phyloP scores from a whole-genome alignment of 2,888 invertebrate species.

The Leptopilina syphax region DNA sequence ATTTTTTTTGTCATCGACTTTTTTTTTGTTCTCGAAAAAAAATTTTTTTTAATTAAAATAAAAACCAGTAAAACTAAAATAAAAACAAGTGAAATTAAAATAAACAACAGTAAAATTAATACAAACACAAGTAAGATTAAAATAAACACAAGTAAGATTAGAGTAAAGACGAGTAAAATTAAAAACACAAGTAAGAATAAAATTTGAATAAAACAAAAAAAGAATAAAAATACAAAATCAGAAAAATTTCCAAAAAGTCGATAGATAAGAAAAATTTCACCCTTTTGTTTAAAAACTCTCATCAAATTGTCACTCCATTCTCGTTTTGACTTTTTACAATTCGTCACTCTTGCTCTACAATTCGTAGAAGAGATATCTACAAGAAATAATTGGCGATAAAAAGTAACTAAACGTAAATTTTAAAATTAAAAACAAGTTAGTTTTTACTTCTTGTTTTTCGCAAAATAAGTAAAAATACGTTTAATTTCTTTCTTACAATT shows the following conservation, averaged over 20 bases:
- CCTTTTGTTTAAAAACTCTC: neutral
- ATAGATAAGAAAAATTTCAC: neutral
- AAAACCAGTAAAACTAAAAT: too few relatives aligned
- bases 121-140: too few relatives aligned
- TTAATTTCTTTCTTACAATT: neutral
- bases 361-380: constrained; percentile 29
- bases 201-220: neutral
- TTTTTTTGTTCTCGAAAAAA: neutral
- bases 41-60: too few relatives aligned
- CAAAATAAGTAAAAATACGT: neutral
- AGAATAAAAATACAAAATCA: neutral
- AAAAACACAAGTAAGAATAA: neutral
- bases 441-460: too few relatives aligned
- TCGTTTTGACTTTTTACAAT: constrained; percentile 26
- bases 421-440: neutral
- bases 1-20: constrained; percentile 41
- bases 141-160: too few relatives aligned
- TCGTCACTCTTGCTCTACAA: constrained; percentile 19
- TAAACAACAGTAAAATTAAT: too few relatives aligned
- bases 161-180: too few relatives aligned
- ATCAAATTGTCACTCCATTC: constrained; percentile 10
- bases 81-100: too few relatives aligned
- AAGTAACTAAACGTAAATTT: constrained; percentile 13
- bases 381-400: neutral
- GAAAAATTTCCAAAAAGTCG: neutral